Evolutionary conservation across 2,888 invertebrate genomes (phyloP), one percentile per base, ranked within the genome.

Genomic region (Hedya salicella): DNA sequence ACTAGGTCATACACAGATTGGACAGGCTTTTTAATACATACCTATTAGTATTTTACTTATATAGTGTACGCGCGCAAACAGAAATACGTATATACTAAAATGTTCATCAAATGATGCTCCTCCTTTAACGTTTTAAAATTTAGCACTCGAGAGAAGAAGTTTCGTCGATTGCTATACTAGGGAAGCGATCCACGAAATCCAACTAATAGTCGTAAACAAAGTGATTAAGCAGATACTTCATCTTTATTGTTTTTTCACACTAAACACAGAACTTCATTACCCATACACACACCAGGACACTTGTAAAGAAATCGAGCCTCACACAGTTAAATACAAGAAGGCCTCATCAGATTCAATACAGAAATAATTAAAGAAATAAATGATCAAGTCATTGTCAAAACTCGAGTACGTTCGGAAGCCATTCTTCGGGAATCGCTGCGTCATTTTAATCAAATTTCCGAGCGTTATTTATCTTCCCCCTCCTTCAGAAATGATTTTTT

Each of bases 371-470:
- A 71, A 80, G 76, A 77, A 75, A 75, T 75, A 75, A 81, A 78
- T 79, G 75, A 75, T 68, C 68, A 63, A 70, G 69, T 69, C 71
- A 77, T 79, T 79, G 76, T 76, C 64, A 65, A 69, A 69, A 69
- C 62, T 70, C 67, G 70, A 71, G 73, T 71, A 65, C 73, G 74
- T 79, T 79, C 86, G 76, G 86, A 84, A 85, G 86, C 86, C 70
- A 71, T 70, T 68, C 65, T 70, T 65, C 67, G 56, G 62, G 80
- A 84, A 80, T 67, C 76, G 87, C 86, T 75, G 76, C 70, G 78
- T 86, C 86, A 87, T 86, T 86, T 85, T 85, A 87, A 87, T 87
- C 86, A 86, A 80, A 78, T 78, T 81, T 78, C 77, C 77, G 69
- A 75, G 75, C 71, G 79, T 81, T 83, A 85, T 86, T 85, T 79